Percentiles rank a stretch among this genome's conserved stretches.
Conservation (phyloP, 1,140 invertebrate species). For the Hermetia illucens region DNA sequence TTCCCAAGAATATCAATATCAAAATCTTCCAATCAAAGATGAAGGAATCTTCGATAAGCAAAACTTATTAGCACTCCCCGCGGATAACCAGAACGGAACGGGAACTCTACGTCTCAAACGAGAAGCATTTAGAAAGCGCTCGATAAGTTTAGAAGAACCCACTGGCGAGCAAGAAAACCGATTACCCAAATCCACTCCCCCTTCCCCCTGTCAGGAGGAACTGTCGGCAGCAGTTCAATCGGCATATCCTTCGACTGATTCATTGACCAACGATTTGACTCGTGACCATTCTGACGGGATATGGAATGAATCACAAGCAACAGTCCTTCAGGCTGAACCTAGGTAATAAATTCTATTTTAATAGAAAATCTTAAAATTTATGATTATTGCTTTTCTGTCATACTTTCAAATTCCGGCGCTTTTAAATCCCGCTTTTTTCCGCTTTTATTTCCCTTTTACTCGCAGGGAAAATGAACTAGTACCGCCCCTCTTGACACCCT, state of each 20-base stretch:
- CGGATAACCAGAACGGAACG: not conserved
- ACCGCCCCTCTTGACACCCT: constrained; percentile 51
- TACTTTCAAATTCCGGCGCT: not conserved
- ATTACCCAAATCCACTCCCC: constrained; percentile 32
- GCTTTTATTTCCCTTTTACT: constrained; percentile 42
- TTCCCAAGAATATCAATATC: constrained; percentile 31
- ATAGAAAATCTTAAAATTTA: not conserved
- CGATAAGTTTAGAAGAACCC: constrained; percentile 40
- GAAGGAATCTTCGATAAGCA: constrained; percentile 38
- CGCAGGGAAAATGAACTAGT: constrained; percentile 23
- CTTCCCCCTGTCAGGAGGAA: constrained; percentile 34
- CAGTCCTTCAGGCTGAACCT: constrained; percentile 52
- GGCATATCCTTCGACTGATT: constrained; percentile 67
- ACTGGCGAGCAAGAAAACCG: constrained; percentile 1
- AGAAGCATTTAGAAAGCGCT: constrained; percentile 40
- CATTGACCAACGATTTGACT: constrained; percentile 55
- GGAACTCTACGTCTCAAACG: constrained; percentile 8
- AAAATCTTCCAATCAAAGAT: constrained; percentile 41
- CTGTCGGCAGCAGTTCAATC: constrained; percentile 31
- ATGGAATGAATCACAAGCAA: constrained; percentile 77
- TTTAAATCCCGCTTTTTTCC: constrained; percentile 38
- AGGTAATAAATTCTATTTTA: constrained; percentile 2
- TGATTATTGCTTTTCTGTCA: too few relatives aligned
- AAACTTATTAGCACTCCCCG: not conserved
- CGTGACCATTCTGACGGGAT: constrained; percentile 70